These are phyloP conservation scores for Cantharis rufa DNA, from an alignment of 2,888 invertebrate genomes.

Conservation along the genomic window DNA sequence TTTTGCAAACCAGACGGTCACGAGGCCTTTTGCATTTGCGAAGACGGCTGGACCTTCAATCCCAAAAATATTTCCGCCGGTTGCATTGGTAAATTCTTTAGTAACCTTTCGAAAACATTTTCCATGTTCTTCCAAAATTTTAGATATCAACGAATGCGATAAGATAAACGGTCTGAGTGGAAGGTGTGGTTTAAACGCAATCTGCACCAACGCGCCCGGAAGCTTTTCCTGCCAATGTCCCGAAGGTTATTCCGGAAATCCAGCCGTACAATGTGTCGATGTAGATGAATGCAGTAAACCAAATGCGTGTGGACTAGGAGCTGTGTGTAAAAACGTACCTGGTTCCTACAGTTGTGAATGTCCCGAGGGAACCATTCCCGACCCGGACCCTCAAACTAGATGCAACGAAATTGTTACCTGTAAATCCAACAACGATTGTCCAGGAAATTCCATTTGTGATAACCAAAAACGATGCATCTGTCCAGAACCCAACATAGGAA, in stretches of 20 bases:
- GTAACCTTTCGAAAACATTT: neutral
- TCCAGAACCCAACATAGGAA: conserved; percentile 89
- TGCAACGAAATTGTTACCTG: conserved; percentile 85
- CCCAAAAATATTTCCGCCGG: conserved; percentile 87
- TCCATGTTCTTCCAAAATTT: conserved; percentile 19
- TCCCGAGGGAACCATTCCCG: conserved; percentile 78
- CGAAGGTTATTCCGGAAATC: conserved; percentile 84
- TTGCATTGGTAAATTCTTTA: conserved; percentile 65
- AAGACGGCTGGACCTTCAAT: conserved; percentile 92
- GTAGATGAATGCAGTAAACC: conserved; percentile 79
- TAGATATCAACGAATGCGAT: conserved; percentile 91
- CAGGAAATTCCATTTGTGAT: conserved; percentile 88
- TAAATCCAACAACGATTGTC: conserved; percentile 75
- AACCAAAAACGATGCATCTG: conserved; percentile 78
- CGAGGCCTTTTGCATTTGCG: conserved; percentile 90
- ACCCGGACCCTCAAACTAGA: conserved; percentile 80
- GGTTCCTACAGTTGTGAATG: conserved; percentile 82
- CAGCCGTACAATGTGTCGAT: conserved; percentile 78
- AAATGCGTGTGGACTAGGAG: conserved; percentile 78
- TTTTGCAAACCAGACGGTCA: conserved; percentile 86
- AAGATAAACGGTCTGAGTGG: conserved; percentile 75
- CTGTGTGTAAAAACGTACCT: conserved; percentile 76
- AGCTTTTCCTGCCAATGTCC: conserved; percentile 82
- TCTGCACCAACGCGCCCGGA: conserved; percentile 80
- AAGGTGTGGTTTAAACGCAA: conserved; percentile 81